Percentiles rank a stretch among this genome's conserved stretches.
Evolutionary conservation across 2,113 vertebrate genomes (phyloP).

Genomic region (Ploceus nigricollis): DNA sequence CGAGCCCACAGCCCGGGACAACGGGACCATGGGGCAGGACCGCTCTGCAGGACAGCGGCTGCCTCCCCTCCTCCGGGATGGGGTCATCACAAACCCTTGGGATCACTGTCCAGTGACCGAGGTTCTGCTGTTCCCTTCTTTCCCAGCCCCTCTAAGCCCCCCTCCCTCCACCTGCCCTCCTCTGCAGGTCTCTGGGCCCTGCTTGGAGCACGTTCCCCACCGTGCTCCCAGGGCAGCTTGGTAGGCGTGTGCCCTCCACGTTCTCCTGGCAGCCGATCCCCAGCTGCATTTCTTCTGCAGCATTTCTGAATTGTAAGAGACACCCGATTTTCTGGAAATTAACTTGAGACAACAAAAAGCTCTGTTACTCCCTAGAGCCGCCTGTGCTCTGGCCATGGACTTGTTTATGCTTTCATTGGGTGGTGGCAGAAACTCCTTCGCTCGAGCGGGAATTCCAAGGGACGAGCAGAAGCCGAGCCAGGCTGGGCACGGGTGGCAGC

Average conservation of each 20-base stretch:
- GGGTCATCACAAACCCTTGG: background rate
- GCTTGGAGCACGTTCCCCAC: rapidly evolving
- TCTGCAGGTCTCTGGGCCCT: background rate
- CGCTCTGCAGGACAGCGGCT: background rate
- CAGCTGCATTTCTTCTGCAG: background rate
- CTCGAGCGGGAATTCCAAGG: background rate
- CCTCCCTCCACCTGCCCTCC: background rate
- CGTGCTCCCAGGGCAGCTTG: background rate
- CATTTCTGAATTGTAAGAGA: background rate
- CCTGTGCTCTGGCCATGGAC: background rate
- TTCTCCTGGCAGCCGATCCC: background rate
- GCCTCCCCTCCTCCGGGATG: rapidly evolving
- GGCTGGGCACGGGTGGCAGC: background rate
- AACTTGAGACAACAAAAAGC: background rate
- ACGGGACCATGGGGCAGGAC: background rate
- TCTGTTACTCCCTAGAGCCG: background rate
- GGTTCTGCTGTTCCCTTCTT: background rate
- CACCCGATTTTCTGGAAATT: background rate
- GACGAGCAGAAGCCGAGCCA: background rate
- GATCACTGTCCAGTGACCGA: background rate
- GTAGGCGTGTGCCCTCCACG: rapidly evolving
- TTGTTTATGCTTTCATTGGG: background rate
- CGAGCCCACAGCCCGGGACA: rapidly evolving
- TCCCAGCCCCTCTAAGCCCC: background rate
- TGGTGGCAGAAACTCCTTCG: background rate